Evolutionary conservation across 2,797 vertebrate genomes (phyloP), one percentile per base, ranked within the genome.

Genomic region (Gila robusta): DNA sequence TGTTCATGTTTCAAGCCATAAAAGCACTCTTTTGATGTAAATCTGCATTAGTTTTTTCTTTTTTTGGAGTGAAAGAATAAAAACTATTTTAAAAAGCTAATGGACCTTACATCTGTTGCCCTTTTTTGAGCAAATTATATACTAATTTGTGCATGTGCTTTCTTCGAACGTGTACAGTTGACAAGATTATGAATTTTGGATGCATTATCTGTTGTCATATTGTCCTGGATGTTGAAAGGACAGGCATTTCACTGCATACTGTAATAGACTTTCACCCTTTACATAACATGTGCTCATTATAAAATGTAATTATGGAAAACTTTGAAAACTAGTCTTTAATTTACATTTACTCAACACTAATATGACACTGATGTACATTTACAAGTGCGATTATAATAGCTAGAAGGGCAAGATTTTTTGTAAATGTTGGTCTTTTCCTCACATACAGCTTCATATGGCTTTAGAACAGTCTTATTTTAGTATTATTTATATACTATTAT

Each of bases 301-400:
- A 76, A 76, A 35, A 76, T 66, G 26, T 16, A 64, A 64, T 66
- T 66, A 66, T 66, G 26, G 14, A 32, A 66, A 66, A 16, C 62
- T 16, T 66, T 64, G 2, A 64, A 64, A 14, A 28, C n/a, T 37
- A 19, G 32, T 67, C 66, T 69, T 69, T 37, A 8, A 64, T 69
- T 44, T 44, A 44, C 21, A 39, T 72, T 72, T 14, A 72, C 21
- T 44, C 70, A 2, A 23, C 23, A 12, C 35, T 44, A 44, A 14
- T 44, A 9, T 5, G 5, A 44, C 37, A 16, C 9, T 28, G 28
- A 28, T 16, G 5, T 28, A 66, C 12, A 3, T 66, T 7, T 16
- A 28, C 62, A 28, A 64, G 12, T 64, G 26, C 12, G 0, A 6
- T 26, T 28, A 28, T 62, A 12, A 64, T 26, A 28, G 12, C 11